These are phyloP conservation scores for Caenorhabditis sp. DNA, from an alignment of 2,888 invertebrate species.

Conservation along the genomic window DNA sequence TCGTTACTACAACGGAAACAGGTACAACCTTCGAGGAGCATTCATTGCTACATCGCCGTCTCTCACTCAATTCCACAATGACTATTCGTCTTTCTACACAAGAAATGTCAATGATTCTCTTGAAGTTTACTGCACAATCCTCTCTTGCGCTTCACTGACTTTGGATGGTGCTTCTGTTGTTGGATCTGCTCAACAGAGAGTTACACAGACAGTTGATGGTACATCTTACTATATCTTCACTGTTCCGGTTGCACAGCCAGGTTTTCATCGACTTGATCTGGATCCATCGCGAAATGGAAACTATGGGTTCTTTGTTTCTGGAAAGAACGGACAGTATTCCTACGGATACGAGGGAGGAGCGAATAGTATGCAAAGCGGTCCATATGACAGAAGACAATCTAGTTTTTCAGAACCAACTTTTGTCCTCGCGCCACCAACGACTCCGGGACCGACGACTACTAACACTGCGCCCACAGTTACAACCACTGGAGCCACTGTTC, in stretches of 20 bases:
- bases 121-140: slow-evolving; percentile 55
- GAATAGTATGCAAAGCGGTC: slow-evolving; percentile 43
- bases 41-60: slow-evolving; percentile 67
- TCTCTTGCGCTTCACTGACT: slow-evolving; percentile 31
- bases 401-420: slow-evolving; percentile 55
- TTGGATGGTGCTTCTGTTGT: slow-evolving; percentile 29
- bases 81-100: slow-evolving; percentile 61
- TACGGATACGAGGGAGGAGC: slow-evolving; percentile 64
- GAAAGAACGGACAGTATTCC: slow-evolving; percentile 63
- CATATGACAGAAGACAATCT: not conserved
- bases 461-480: slow-evolving; percentile 3
- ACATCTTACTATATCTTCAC: slow-evolving; percentile 37
- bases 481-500: not conserved
- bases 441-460: slow-evolving; percentile 21
- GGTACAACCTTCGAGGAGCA: slow-evolving; percentile 50
- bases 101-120: slow-evolving; percentile 61
- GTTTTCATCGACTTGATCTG: slow-evolving; percentile 50
- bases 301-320: slow-evolving; percentile 58
- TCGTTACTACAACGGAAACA: slow-evolving; percentile 58
- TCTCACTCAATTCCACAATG: slow-evolving; percentile 58
- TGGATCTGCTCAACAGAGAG: slow-evolving; percentile 1
- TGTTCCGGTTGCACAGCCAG: slow-evolving; percentile 26
- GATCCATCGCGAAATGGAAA: slow-evolving; percentile 18
- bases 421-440: slow-evolving; percentile 56
- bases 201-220: slow-evolving; percentile 40